These are phyloP conservation scores for Petrosia ficiformis DNA, from an alignment of 37 sponge, comb jelly and placozoan genomes.

Conservation along the genomic window DNA sequence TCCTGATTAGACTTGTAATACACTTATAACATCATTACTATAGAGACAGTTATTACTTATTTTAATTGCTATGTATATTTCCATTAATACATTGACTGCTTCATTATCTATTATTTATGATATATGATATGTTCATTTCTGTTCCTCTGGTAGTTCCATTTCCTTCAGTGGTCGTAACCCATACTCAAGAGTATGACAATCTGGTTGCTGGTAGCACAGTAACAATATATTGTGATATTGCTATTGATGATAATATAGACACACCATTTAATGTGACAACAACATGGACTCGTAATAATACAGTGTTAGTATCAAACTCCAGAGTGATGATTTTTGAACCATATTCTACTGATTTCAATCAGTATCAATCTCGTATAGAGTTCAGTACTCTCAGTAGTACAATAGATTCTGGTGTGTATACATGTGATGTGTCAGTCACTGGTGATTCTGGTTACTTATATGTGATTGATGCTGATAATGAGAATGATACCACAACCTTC, in stretches of 20 bases:
- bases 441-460: not conserved
- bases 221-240: not conserved
- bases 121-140: too few species aligned
- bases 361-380: not conserved
- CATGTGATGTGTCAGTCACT: not conserved
- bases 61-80: too few species aligned
- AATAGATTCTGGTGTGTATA: not conserved
- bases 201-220: not conserved
- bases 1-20: too few species aligned
- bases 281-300: not conserved
- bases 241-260: not conserved
- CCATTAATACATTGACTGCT: too few species aligned
- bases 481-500: not conserved
- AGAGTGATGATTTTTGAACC: not conserved
- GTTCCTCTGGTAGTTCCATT: too few species aligned
- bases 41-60: too few species aligned
- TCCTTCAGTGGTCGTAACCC: not conserved
- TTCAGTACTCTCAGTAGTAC: conserved; percentile 5
- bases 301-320: not conserved
- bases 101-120: too few species aligned
- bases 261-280: conserved; percentile 1
- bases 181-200: not conserved
- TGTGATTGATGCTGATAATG: not conserved
- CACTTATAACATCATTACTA: too few species aligned
- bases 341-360: not conserved